Evolutionary conservation across 2,113 vertebrate genomes (phyloP), one percentile per base, ranked within the genome.

Genomic region (Scophthalmus maximus): DNA sequence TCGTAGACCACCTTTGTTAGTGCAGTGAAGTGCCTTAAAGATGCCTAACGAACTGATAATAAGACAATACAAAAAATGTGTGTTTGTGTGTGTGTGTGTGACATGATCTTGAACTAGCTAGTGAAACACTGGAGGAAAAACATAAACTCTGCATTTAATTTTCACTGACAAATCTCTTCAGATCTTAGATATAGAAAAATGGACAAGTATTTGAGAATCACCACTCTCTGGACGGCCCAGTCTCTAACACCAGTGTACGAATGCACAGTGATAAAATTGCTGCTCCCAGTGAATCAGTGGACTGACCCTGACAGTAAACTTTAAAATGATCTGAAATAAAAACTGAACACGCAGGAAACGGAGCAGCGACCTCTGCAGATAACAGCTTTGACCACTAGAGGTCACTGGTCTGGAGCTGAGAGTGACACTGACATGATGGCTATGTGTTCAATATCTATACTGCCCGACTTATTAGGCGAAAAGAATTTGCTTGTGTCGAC

Each of bases 401-500:
- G 52, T 69, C 17, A 18, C 26, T 56, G 62, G 25, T 74, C 38
- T 56, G n/a, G 36, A 56, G 34, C 15, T 3, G 15, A 62, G 56
- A 40, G 15, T 67, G 46, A 82, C 55, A 69, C 38, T 20, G 56
- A 46, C 46, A 44, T 70, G 32, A 64, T 55, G 58, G 27, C 2
- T n/a, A n/a, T 58, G 27, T 50, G 42, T 63, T 69, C 14, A 73
- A 38, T 64, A 49, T 73, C 63, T 47, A 52, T 5, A 27, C 14
- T 22, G 20, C 22, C 36, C 18, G 12, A 64, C 44, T 58, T 50
- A 25, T 52, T 59, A 10, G 14, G 46, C 22, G 20, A 65, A 64
- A 26, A 58, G 66, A 55, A 61, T 67, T 59, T 69, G 51, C 38
- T 71, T 50, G 57, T 42, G 46, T 47, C 6, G 26, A 68, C 46